Base-by-base conservation (phyloP, 1,140 invertebrate genomes). In the Formica selysi region DNA sequence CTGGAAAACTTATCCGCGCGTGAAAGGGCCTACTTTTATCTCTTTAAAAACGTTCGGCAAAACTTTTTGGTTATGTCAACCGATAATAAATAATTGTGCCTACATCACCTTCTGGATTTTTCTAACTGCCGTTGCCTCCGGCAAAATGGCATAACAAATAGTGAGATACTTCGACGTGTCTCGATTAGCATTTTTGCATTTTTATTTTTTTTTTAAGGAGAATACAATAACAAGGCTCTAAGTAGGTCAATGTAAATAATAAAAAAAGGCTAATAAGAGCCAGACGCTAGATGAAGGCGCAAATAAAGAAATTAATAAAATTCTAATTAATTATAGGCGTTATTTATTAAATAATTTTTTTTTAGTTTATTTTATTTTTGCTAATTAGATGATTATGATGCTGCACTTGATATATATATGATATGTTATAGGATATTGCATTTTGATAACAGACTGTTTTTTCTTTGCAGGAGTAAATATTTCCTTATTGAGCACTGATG, bases 401-500 rank as follows among this genome's bases (percentile, higher is more conserved):
- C n/a, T 10, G 0, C 1, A 11, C 10, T 38, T 38, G 38, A 22
- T 22, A 22, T 22, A 22, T 22, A 22, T 22, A 22, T 22, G 22
- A 22, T 22, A 22, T 22, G 22, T 22, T 22, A 29, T 64, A 64
- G 2, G 6, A 64, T 22, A 38, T n/a, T 19, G 16, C 16, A 51
- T 51, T 51, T 13, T 51, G 0, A 51, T 0, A 29, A 36, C 29
- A 19, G 0, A 29, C 2, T 29, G 22, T 62, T 16, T 32, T 19
- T 62, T 64, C 22, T 22, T 78, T 83, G 13, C 29, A 89, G 74
- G 57, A 38, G 44, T 59, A 64, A 61, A 41, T 10, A 61, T 81
- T 65, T 54, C 51, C 62, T 11, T 1, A 86, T 38, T 57, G 19
- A 36, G 41, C 48, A 76, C 84, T 74, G 44, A 95, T 95, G 94